Conservation (phyloP, 2,797 vertebrate species). For the Mus spretus region DNA sequence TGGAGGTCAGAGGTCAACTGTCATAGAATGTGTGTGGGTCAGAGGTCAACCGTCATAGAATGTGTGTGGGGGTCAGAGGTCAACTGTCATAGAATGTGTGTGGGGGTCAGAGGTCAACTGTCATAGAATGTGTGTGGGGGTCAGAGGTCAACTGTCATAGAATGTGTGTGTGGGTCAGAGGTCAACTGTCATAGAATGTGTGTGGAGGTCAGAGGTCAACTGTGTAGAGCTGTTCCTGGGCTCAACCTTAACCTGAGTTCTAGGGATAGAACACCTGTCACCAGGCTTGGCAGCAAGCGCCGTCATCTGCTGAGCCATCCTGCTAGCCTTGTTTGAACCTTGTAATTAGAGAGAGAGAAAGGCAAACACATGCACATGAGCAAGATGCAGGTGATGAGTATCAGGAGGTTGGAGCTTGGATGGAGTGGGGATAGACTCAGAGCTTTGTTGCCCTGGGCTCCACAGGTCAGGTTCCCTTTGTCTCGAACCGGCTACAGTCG, state of each 20-base stretch:
- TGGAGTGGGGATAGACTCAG: accelerated
- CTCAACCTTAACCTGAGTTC: background rate
- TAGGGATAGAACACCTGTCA: no score
- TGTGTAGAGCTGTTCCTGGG: background rate
- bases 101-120: no score
- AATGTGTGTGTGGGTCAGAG: background rate
- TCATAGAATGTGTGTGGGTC: no score
- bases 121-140: no score
- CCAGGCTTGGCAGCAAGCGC: background rate
- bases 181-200: no score
- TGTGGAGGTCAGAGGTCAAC: no score
- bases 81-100: background rate
- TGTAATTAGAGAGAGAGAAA: background rate
- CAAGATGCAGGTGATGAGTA: accelerated
- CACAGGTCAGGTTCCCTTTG: no score
- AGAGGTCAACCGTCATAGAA: background rate
- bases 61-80: background rate
- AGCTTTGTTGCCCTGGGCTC: accelerated
- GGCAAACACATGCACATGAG: background rate
- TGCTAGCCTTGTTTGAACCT: background rate
- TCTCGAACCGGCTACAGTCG: accelerated
- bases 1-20: no score
- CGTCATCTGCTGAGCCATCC: background rate
- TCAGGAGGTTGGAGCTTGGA: background rate
- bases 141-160: background rate